Evolutionary conservation across 2,888 invertebrate species (phyloP), one percentile per base, ranked within the genome.

Genomic region (Imbricaverruca yamaguchii): DNA sequence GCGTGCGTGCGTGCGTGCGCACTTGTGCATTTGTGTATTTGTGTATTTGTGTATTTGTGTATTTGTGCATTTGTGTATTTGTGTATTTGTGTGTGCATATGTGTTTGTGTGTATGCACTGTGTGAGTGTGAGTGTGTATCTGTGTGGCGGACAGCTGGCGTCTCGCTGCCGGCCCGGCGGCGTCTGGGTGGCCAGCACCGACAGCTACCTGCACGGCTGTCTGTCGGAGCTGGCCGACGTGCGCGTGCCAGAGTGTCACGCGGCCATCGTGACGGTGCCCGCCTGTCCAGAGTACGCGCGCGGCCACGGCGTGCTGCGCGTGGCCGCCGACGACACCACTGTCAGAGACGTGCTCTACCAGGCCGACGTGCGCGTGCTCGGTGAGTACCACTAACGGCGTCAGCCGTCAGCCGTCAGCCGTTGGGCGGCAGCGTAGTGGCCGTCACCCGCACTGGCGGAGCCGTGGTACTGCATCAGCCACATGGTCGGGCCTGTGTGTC

Each of bases 131-230:
- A 39, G 39, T 39, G 39, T 39, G 39, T 39, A 39, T 39, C 39
- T 4, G 39, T 39, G 39, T 39, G 39, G 2, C 23, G 79, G 80
- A 59, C 84, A 87, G 87, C 82, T 87, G n/a, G 86, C 86, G 53
- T 84, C 84, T 2, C 84, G 85, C 80, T 82, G 86, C 8, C 85
- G 85, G 8, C 85, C 87, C 67, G 89, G 88, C 67, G 89, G 88
- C 56, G 85, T 88, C 0, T 89, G 88, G 88, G 86, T 89, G n/a
- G 86, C 87, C 84, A 87, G 88, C 84, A 87, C 87, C 59, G 88
- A 89, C 83, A 86, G 86, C 85, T 85, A 87, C 55, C 83, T 74
- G 55, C 74, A 74, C 74, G 74, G 88, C 13, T 67, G 81, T 53
- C 82, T 82, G 53, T 23, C 65, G 11, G 69, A 80, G 3, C 21